A percentile compares a stretch with the other conserved stretches of the same genome.
These are phyloP conservation scores for Thereva unica DNA, from an alignment of 2,888 invertebrate species.

Conservation along the genomic window DNA sequence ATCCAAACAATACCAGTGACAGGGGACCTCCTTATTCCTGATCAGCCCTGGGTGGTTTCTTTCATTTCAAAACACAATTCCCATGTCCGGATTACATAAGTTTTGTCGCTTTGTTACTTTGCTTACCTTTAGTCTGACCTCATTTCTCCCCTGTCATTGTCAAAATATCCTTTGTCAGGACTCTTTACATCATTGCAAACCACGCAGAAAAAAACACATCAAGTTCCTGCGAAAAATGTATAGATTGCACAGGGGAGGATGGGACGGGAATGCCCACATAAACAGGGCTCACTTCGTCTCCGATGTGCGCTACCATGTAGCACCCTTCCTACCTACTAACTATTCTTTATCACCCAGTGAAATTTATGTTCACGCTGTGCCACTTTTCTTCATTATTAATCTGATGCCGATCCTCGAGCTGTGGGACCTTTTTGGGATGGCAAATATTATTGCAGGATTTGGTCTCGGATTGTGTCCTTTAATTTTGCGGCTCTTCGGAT, in stretches of 20 bases:
- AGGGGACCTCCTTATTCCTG: slow-evolving; percentile 12
- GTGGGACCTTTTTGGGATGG: slow-evolving; percentile 2
- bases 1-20: slow-evolving; percentile 17
- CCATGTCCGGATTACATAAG: slow-evolving; percentile 15
- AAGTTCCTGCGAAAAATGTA: not conserved
- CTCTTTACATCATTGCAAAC: slow-evolving; percentile 12
- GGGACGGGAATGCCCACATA: no score
- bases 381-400: not conserved
- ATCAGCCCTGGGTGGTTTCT: not conserved
- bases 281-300: no score
- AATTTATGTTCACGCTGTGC: no score
- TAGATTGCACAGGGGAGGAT: no score
- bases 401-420: slow-evolving; percentile 6
- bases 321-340: no score
- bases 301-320: no score
- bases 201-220: slow-evolving; percentile 2
- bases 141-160: slow-evolving; percentile 13
- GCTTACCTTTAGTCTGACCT: not conserved
- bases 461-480: slow-evolving; percentile 6
- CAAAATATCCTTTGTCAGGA: slow-evolving; percentile 26
- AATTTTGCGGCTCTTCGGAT: slow-evolving; percentile 30
- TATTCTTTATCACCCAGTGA: no score
- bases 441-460: slow-evolving; percentile 11
- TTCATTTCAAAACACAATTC: not conserved
- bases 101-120: slow-evolving; percentile 19